Conservation (phyloP, 2,797 vertebrate genomes). For the Heterohyrax brucei region DNA sequence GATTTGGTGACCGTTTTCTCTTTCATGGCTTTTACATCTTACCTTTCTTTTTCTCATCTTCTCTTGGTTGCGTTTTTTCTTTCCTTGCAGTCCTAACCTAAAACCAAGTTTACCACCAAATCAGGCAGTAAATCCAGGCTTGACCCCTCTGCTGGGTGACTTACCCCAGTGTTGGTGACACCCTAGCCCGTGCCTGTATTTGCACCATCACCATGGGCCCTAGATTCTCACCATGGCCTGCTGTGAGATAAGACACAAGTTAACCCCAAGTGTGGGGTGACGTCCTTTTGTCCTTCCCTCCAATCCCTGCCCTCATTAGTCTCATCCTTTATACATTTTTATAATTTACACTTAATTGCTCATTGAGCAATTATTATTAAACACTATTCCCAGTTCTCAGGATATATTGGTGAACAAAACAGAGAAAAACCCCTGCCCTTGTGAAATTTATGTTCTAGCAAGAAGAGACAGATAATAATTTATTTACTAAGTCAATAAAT, state of each 20-base stretch:
- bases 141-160: neutral
- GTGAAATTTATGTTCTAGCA: conserved; percentile 8
- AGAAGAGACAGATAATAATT: conserved; percentile 7
- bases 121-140: neutral
- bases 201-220: neutral
- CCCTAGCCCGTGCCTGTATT: neutral
- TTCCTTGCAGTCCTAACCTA: conserved; percentile 25
- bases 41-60: neutral
- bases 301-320: neutral
- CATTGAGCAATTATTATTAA: neutral
- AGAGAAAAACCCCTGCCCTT: neutral
- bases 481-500: conserved; percentile 42
- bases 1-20: neutral
- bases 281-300: neutral
- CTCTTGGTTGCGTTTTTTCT: conserved; percentile 1
- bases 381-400: neutral
- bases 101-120: conserved; percentile 29
- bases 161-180: neutral
- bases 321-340: neutral
- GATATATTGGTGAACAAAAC: neutral
- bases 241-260: neutral
- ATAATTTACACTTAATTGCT: neutral
- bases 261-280: neutral
- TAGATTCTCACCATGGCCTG: neutral
- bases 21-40: neutral